Conservation (phyloP, 2,797 vertebrate species). For the Natrix natrix region DNA sequence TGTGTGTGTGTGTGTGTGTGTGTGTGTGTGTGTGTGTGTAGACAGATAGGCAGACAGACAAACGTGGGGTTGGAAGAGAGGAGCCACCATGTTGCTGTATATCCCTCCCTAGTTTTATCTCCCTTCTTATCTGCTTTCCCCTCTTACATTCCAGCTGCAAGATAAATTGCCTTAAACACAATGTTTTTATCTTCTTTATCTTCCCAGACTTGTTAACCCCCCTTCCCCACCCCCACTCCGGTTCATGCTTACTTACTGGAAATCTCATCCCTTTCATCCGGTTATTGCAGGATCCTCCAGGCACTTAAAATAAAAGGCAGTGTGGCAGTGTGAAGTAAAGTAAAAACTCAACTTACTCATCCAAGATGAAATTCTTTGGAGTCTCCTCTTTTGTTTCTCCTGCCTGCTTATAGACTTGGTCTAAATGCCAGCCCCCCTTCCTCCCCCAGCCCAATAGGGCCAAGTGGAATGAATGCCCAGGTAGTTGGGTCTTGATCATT, state of each 20-base stretch:
- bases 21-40: no score
- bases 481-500: neutral
- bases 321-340: neutral
- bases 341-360: neutral
- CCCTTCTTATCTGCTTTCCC: neutral
- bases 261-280: neutral
- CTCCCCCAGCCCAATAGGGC: neutral
- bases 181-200: neutral
- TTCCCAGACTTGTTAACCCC: neutral
- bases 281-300: neutral
- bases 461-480: neutral
- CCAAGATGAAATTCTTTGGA: neutral
- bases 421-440: no score
- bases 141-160: neutral
- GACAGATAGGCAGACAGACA: no score
- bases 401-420: neutral
- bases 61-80: neutral
- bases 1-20: no score
- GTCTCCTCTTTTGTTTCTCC: neutral
- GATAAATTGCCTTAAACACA: neutral
- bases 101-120: neutral
- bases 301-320: neutral
- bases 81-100: neutral
- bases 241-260: neutral
- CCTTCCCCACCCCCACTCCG: rapidly evolving